Evolutionary conservation across 2,888 invertebrate genomes (phyloP), one percentile per base, ranked within the genome.

Genomic region (Altica lythri): DNA sequence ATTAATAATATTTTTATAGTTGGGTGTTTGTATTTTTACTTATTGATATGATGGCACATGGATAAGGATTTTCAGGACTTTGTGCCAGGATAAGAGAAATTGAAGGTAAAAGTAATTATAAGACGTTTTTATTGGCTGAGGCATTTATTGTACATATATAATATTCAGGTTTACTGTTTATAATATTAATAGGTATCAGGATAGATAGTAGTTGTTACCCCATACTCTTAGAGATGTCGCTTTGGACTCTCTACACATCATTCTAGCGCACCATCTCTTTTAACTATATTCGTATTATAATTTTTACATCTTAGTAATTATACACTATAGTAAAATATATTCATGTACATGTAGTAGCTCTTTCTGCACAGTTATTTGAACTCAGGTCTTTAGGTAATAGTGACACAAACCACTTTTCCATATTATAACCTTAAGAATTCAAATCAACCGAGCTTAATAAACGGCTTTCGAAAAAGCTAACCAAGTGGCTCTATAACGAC

Each of bases 111-210:
- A 51, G 62, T 62, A 65, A 67, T 69, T 72, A 72, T 73, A 72
- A 73, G 68, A 73, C 74, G 72, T 72, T 71, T 75, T 72, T 76
- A 76, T 75, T 76, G 76, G 75, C 75, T 76, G 77, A 76, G 76
- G 76, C 77, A 75, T 75, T 75, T 75, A 76, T 76, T 75, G 75
- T 76, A 77, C 77, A 76, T 75, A 75, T 74, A 76, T 74, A 73
- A 72, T 75, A 73, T 72, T 75, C 70, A 62, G 59, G 72, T 72
- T 75, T 73, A 74, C 72, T 70, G 71, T 74, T 74, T 75, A 75
- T 72, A 75, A 73, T 73, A 75, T 73, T 74, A n/a, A 75, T 75
- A 74, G 69, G 69, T 73, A 68, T 73, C 68, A 71, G 70, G 68
- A 71, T 72, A 72, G 72, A 72, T 73, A 72, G 68, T 69, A 70